Percentiles rank a stretch among this genome's conserved stretches.
Evolutionary conservation across 1,140 invertebrate genomes (phyloP).

Genomic region (Thaumatotibia leucotreta): DNA sequence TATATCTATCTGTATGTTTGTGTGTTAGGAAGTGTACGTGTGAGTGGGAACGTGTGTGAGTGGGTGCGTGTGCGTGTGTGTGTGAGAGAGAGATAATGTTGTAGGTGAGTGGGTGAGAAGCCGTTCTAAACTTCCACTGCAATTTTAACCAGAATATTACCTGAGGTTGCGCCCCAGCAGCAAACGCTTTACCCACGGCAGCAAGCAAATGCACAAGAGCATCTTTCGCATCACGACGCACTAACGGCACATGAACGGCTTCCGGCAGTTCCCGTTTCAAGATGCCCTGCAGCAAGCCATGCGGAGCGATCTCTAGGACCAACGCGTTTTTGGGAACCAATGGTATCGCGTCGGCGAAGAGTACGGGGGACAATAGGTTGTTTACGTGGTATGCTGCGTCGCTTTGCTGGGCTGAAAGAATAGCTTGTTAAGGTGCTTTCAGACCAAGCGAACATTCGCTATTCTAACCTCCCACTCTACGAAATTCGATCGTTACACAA

Average conservation of each 20-base stretch:
- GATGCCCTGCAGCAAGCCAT: constrained; percentile 92
- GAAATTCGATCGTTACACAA: no score
- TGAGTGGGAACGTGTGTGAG: no score
- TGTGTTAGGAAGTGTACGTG: no score
- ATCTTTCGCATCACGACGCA: constrained; percentile 45
- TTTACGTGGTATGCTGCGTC: constrained; percentile 97
- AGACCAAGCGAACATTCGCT: no score
- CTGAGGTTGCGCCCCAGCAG: constrained; percentile 86
- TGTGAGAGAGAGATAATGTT: no score
- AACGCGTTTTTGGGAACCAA: constrained; percentile 93
- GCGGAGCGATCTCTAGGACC: constrained; percentile 95
- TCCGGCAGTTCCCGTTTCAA: constrained; percentile 85
- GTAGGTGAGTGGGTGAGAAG: no score
- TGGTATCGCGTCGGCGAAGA: constrained; percentile 89
- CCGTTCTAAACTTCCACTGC: no score
- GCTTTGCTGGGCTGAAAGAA: constrained; percentile 85
- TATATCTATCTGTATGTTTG: no score
- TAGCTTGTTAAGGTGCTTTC: no score
- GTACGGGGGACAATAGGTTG: constrained; percentile 92
- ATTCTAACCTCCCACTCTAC: no score
- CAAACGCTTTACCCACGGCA: constrained; percentile 81
- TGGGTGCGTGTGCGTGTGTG: no score
- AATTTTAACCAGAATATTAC: no score
- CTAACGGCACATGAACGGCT: constrained; percentile 54
- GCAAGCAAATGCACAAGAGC: constrained; percentile 38